Conservation (phyloP, 2,113 vertebrate species). For the Galbula dea region DNA sequence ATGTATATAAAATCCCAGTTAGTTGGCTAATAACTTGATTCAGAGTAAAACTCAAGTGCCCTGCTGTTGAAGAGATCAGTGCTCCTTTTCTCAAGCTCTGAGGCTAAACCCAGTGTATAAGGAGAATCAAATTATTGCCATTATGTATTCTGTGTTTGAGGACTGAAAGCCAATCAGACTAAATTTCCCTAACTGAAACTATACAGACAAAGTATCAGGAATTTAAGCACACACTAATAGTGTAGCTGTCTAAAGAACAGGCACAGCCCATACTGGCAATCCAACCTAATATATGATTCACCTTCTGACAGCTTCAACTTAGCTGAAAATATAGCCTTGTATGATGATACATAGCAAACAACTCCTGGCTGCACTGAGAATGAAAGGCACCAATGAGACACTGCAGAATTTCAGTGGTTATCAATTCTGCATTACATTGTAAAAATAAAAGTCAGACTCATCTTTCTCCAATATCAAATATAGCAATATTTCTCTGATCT, state of each 20-base stretch:
- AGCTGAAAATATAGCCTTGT: background rate
- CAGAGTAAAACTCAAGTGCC: background rate
- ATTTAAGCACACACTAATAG: background rate
- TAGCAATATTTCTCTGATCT: background rate
- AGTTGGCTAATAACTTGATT: background rate
- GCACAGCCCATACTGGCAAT: background rate
- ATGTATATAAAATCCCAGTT: background rate
- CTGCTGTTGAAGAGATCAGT: background rate
- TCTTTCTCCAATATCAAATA: background rate
- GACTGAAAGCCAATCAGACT: background rate
- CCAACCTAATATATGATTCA: background rate
- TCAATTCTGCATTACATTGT: background rate
- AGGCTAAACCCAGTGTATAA: background rate
- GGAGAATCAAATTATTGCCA: background rate
- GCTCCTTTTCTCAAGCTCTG: background rate
- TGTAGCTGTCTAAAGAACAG: background rate
- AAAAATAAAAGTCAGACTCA: background rate
- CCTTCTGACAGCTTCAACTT: constrained; percentile 3
- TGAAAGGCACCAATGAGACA: background rate
- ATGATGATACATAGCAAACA: background rate
- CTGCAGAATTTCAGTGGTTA: background rate
- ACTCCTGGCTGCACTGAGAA: background rate
- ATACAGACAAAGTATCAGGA: background rate
- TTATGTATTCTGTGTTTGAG: background rate
- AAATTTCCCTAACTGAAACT: background rate